Evolutionary conservation across 2,888 invertebrate species (phyloP), one percentile per base, ranked within the genome.

Genomic region (Nipponacmea schrenckii): DNA sequence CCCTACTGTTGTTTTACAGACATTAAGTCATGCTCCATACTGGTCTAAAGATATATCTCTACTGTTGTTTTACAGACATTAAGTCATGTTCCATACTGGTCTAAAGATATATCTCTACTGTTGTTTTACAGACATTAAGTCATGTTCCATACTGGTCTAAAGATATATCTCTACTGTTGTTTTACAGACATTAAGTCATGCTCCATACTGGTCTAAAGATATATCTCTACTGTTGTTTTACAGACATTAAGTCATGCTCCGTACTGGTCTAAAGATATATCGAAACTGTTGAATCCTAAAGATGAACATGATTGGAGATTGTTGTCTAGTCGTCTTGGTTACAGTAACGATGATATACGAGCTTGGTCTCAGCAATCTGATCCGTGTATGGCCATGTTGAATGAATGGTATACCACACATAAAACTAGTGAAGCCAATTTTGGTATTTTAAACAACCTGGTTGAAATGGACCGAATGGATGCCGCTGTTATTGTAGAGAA

Each of bases 371-470:
- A 82, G 64, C 86, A 85, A 67, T 71, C 82, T 27, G 86, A 87
- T 72, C 88, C 88, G 2, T 87, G 86, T 69, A 84, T 88, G 85
- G 80, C 84, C 12, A 69, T 88, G 75, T 77, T 88, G 15, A 84
- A 83, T 76, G 87, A 87, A 73, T 88, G 87, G 86, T 87, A 85
- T 73, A 81, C 86, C 67, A 85, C 83, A n/a, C 84, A 85, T 73
- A 87, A 84, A 72, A 85, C 84, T 15, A 81, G 84, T 67, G 87
- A 87, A 72, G 84, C 84, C n/a, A 81, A 77, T 7, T 74, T 75
- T 69, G 86, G 81, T 27, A 77, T 88, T 12, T 74, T 86, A 56
- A 83, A 78, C 14, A 75, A 76, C 17, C 79, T 88, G 12, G 81
- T 83, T 63, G 86, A 87, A 63, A 87, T 88, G 81, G 80, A 84